Evolutionary conservation across 1,140 invertebrate species (phyloP).

Genomic region (Habropoda laboriosa): DNA sequence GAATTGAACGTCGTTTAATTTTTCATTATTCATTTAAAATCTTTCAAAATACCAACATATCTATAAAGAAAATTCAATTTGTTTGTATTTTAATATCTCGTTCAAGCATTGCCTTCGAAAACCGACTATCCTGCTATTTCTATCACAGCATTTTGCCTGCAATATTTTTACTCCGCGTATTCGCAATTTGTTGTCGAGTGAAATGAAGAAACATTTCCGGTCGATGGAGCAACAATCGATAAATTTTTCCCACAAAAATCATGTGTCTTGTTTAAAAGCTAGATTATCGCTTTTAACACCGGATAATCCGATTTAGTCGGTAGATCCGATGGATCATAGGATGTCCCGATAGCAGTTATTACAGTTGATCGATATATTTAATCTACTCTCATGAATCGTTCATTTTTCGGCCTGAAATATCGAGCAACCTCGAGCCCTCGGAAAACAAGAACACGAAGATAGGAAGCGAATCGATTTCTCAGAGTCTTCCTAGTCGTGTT

Average conservation of each 20-base stretch:
- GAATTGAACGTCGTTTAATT: too few relatives aligned
- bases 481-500: constrained; percentile 9
- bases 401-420: constrained; percentile 50
- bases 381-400: constrained; percentile 43
- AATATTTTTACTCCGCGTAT: background rate
- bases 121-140: too few relatives aligned
- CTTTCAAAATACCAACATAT: too few relatives aligned
- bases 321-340: background rate
- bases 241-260: background rate
- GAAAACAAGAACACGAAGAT: constrained; percentile 24
- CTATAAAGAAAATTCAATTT: too few relatives aligned
- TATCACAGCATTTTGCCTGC: too few relatives aligned
- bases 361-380: constrained; percentile 16
- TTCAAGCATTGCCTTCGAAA: too few relatives aligned
- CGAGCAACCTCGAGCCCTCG: constrained; percentile 14
- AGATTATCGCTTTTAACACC: background rate
- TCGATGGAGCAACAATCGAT: background rate
- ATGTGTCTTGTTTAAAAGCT: background rate
- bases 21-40: too few relatives aligned
- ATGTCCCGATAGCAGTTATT: background rate
- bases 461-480: constrained; percentile 53
- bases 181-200: too few relatives aligned
- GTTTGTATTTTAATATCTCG: too few relatives aligned
- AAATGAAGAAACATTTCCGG: too few relatives aligned
- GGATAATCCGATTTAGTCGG: background rate